These are phyloP conservation scores for Hymenopus coronatus DNA, from an alignment of 2,888 invertebrate species.

Conservation along the genomic window DNA sequence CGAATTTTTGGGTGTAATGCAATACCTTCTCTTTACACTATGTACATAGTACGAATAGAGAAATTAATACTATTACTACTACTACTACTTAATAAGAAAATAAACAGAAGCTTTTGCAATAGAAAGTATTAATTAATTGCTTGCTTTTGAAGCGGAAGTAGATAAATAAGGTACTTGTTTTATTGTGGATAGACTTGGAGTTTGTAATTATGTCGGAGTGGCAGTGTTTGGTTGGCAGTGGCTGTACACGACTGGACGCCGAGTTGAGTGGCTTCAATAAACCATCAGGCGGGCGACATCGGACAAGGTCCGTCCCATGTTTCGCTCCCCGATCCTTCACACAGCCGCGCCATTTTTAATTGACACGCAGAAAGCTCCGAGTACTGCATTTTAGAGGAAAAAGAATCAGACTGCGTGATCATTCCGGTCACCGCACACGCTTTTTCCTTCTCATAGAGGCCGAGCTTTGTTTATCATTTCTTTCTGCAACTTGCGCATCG, in stretches of 20 bases:
- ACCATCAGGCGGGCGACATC: slow-evolving; percentile 4
- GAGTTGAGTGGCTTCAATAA: slow-evolving; percentile 8
- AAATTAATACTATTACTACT: no score
- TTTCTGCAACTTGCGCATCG: neutral
- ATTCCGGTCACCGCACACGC: neutral
- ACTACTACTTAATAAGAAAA: no score
- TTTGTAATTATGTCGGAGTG: neutral
- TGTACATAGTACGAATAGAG: no score
- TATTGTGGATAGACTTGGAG: no score
- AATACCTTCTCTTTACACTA: no score
- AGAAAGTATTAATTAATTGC: no score
- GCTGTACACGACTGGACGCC: neutral
- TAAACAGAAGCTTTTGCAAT: no score
- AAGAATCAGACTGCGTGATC: neutral
- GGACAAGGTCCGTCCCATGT: slow-evolving; percentile 12
- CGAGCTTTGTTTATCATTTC: neutral
- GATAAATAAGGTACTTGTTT: no score
- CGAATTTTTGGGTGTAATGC: no score
- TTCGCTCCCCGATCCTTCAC: slow-evolving; percentile 6
- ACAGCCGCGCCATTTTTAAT: neutral
- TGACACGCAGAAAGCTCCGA: neutral
- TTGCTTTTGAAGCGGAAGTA: no score
- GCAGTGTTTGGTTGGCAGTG: neutral
- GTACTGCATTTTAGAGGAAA: neutral
- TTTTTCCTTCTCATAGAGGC: neutral